A percentile compares a stretch with the other conserved stretches of the same genome.
These are phyloP conservation scores for Archegozetes longisetosus DNA, from an alignment of 1,140 invertebrate species.

Conservation along the genomic window DNA sequence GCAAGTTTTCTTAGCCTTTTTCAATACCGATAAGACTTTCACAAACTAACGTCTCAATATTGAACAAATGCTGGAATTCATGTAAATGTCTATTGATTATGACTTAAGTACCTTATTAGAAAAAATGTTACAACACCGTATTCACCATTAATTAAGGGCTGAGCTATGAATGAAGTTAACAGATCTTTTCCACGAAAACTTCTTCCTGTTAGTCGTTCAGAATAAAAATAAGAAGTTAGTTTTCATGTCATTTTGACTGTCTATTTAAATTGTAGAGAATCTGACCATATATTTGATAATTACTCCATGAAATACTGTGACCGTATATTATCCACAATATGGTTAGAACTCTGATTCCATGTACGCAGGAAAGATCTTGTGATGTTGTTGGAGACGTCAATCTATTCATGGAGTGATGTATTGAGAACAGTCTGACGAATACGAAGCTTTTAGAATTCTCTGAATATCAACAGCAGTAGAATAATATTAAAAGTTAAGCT, in stretches of 20 bases:
- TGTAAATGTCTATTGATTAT: background rate
- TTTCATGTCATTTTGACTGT: background rate
- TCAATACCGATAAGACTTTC: too few relatives aligned
- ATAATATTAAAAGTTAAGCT: background rate
- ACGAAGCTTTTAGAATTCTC: background rate
- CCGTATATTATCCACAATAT: conserved; percentile 87
- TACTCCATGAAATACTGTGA: conserved; percentile 39
- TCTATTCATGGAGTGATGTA: background rate
- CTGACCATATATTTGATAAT: background rate
- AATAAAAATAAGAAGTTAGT: background rate
- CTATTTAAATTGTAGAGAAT: background rate
- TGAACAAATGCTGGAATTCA: too few relatives aligned
- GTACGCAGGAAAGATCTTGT: conserved; percentile 31
- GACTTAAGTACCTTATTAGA: background rate
- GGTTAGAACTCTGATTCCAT: conserved; percentile 62
- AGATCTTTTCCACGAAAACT: background rate
- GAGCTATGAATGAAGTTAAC: background rate
- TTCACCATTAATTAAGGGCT: conserved; percentile 1
- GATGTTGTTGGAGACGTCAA: background rate
- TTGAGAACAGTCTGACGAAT: background rate
- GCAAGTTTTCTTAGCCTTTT: too few relatives aligned
- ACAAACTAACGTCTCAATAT: too few relatives aligned
- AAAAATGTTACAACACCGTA: conserved; percentile 17
- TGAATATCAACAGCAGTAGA: background rate
- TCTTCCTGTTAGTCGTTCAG: background rate